Conservation (phyloP, 2,113 vertebrate genomes). For the Guaruba guarouba region DNA sequence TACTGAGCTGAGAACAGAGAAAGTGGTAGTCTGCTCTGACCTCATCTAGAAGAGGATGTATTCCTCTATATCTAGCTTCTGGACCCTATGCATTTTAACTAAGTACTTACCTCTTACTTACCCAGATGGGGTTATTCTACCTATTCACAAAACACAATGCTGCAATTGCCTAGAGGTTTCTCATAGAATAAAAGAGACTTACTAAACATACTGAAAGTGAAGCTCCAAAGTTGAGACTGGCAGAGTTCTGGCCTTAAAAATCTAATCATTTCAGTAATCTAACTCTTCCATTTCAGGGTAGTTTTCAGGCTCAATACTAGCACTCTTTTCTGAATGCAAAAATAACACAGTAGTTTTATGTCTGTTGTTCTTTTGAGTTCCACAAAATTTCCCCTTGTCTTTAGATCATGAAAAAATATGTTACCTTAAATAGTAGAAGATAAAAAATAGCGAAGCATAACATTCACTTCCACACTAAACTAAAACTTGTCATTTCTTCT, state of each 20-base stretch:
- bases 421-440: background rate
- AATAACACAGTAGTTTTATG: constrained; percentile 1
- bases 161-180: background rate
- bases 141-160: background rate
- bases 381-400: background rate
- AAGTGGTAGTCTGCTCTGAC: background rate
- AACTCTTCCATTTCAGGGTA: background rate
- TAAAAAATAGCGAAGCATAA: background rate
- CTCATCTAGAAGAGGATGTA: background rate
- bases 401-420: background rate
- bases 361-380: constrained; percentile 15
- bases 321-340: constrained; percentile 11
- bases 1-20: background rate
- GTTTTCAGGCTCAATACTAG: background rate
- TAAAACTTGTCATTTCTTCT: background rate
- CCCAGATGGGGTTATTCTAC: background rate
- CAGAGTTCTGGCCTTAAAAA: background rate
- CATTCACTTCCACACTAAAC: background rate
- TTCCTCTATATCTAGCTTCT: background rate
- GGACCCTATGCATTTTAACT: background rate
- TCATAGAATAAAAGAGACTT: background rate
- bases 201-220: background rate
- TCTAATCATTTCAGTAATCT: background rate
- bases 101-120: background rate
- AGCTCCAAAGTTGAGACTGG: background rate